A percentile compares a stretch with the other conserved stretches of the same genome.
Evolutionary conservation across 2,888 invertebrate genomes (phyloP).

Genomic region (Dicranocentrus wangi): DNA sequence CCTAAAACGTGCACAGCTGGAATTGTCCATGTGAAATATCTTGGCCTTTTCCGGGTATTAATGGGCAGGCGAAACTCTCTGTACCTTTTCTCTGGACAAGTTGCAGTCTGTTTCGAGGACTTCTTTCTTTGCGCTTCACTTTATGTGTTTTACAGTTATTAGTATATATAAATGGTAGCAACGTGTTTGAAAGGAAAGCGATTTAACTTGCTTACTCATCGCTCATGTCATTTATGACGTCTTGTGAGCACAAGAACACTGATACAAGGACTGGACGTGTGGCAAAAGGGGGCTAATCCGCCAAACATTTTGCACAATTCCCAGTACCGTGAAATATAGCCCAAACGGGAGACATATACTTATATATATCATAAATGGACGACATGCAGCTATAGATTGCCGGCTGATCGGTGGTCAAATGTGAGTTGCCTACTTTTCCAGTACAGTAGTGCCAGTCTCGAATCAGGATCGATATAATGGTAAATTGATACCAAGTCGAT

Average conservation of each 20-base stretch:
- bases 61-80: too few species aligned
- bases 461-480: slow-evolving; percentile 43
- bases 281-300: background rate
- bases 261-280: too few species aligned
- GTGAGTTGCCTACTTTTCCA: slow-evolving; percentile 7
- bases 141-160: too few species aligned
- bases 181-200: background rate
- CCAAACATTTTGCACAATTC: background rate
- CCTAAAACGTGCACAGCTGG: slow-evolving; percentile 6
- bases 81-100: too few species aligned
- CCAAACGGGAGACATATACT: background rate
- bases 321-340: background rate
- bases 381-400: slow-evolving; percentile 8
- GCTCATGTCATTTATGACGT: slow-evolving; percentile 2
- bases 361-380: too few species aligned
- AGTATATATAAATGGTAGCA: background rate
- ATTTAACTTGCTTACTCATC: background rate
- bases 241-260: background rate
- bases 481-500: slow-evolving; percentile 24
- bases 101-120: too few species aligned
- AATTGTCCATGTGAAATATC: too few species aligned
- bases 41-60: too few species aligned
- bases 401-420: slow-evolving; percentile 17
- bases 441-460: slow-evolving; percentile 34
- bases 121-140: too few species aligned